phyloP scores from a whole-genome alignment of 2,797 vertebrate genomes.

The Vultur gryphus region DNA sequence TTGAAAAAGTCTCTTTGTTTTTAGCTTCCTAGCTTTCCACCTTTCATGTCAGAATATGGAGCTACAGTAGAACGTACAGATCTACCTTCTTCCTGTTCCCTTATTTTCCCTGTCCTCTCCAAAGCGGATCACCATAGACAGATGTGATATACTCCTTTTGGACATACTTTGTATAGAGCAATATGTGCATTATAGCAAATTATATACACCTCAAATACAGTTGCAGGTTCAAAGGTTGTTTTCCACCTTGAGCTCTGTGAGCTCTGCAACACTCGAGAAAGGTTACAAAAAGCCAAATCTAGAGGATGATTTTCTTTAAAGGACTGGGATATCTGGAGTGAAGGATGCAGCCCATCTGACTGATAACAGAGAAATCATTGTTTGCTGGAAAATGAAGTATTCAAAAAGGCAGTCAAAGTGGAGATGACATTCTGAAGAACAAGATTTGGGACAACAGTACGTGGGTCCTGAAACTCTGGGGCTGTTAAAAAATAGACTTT shows the following conservation, averaged over 20 bases:
- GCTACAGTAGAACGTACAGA: neutral
- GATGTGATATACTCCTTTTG: neutral
- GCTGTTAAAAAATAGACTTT: neutral
- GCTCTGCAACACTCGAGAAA: neutral
- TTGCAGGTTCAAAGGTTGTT: neutral
- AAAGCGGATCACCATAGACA: neutral
- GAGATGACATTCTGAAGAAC: neutral
- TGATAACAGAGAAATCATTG: neutral
- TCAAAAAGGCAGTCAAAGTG: neutral
- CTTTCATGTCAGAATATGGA: neutral
- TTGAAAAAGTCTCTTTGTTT: neutral
- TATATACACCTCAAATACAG: neutral
- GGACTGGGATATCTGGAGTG: neutral
- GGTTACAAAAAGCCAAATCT: neutral
- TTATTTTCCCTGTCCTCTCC: neutral
- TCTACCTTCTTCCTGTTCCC: neutral
- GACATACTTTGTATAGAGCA: neutral
- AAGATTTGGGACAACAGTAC: neutral
- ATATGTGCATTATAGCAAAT: neutral
- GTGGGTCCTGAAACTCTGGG: neutral
- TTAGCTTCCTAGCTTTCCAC: neutral
- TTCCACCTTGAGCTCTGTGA: neutral
- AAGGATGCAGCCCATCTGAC: neutral
- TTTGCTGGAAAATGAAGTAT: neutral
- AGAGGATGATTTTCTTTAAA: neutral